phyloP scores from a whole-genome alignment of 2,888 invertebrate species.

The Lasioglossum villosulum region DNA sequence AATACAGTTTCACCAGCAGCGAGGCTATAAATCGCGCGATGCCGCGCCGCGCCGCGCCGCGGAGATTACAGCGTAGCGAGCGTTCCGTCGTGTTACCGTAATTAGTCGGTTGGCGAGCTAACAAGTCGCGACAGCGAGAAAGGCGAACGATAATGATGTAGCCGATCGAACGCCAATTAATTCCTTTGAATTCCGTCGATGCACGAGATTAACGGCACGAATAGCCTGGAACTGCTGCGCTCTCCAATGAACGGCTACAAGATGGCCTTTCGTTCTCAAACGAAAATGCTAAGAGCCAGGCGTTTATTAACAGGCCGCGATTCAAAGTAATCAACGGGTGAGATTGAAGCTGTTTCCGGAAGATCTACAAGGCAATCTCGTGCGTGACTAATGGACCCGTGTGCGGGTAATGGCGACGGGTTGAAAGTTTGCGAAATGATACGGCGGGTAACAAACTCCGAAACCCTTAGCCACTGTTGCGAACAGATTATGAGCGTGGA shows the following conservation, averaged over 20 bases:
- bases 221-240: background rate
- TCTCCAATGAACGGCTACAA: background rate
- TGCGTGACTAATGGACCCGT: conserved; percentile 44
- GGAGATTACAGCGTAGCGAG: background rate
- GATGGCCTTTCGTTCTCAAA: background rate
- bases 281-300: background rate
- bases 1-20: background rate
- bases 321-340: conserved; percentile 22
- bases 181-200: background rate
- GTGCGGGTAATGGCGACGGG: conserved; percentile 28
- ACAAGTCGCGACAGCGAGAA: background rate
- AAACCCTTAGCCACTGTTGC: background rate
- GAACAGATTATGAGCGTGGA: background rate
- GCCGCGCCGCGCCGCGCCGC: background rate
- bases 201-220: background rate
- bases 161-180: background rate
- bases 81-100: background rate
- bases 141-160: background rate
- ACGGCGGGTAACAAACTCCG: conserved; percentile 31
- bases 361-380: conserved; percentile 27
- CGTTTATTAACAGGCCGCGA: background rate
- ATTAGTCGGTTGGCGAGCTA: conserved; percentile 4
- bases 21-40: background rate
- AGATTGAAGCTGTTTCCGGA: conserved; percentile 38
- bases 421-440: conserved; percentile 34